These are phyloP conservation scores for Puntigrus tetrazona DNA, from an alignment of 2,113 vertebrate species.

Conservation along the genomic window DNA sequence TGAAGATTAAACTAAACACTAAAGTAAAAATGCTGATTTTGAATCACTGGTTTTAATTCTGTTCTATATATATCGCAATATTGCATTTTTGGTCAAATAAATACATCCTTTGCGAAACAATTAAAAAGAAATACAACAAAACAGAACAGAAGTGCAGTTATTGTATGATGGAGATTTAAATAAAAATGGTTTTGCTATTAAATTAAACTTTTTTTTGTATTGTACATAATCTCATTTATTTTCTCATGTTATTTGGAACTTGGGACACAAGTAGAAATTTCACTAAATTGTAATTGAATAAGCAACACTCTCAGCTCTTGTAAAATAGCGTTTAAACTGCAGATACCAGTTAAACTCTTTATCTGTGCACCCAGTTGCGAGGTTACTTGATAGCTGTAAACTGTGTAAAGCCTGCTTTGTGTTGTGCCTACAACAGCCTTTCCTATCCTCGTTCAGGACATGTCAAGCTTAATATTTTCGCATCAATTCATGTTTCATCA, in stretches of 20 bases:
- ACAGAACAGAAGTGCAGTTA: background rate
- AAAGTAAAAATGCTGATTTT: background rate
- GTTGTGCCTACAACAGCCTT: background rate
- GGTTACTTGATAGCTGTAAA: background rate
- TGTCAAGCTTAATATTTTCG: background rate
- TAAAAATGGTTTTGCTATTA: background rate
- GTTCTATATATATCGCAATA: background rate
- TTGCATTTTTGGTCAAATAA: background rate
- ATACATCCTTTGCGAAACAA: background rate
- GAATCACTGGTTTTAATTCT: background rate
- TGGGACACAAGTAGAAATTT: background rate
- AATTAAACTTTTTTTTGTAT: too few species aligned
- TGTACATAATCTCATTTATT: background rate
- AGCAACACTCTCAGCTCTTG: background rate
- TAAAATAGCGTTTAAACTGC: background rate
- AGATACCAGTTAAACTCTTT: background rate
- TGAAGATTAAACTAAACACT: background rate
- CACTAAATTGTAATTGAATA: background rate
- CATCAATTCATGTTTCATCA: background rate
- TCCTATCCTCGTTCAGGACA: background rate
- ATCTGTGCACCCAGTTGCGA: background rate
- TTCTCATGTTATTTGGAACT: background rate
- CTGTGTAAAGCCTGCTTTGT: background rate
- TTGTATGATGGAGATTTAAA: background rate
- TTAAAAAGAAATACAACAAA: background rate